These are phyloP conservation scores for Schizopygopsis malacanthus DNA, from an alignment of 2,797 vertebrate species.

Conservation along the genomic window DNA sequence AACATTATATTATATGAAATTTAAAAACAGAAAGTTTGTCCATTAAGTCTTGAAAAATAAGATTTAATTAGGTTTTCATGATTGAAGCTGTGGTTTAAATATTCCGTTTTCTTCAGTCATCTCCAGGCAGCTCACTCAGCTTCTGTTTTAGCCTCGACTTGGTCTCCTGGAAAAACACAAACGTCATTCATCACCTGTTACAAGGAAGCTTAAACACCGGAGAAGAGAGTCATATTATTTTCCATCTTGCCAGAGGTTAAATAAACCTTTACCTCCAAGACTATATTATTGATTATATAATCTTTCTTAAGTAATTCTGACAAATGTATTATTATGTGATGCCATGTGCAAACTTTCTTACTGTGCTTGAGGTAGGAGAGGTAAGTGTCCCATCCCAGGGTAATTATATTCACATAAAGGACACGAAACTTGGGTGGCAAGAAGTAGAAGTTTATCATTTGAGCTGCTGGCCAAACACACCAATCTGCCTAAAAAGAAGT, in stretches of 20 bases:
- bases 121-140: slow-evolving; percentile 13
- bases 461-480: slow-evolving; percentile 90
- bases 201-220: neutral
- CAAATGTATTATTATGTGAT: neutral
- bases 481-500: slow-evolving; percentile 83
- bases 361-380: slow-evolving; percentile 94
- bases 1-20: neutral
- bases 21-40: neutral
- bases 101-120: neutral
- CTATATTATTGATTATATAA: neutral
- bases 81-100: neutral
- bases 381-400: slow-evolving; percentile 93
- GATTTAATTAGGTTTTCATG: neutral
- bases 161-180: slow-evolving; percentile 38
- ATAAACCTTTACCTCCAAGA: neutral
- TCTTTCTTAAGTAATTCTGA: neutral
- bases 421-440: slow-evolving; percentile 86
- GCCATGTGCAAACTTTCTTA: slow-evolving; percentile 23
- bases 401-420: slow-evolving; percentile 89
- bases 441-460: slow-evolving; percentile 93
- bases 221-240: neutral
- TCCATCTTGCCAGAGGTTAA: neutral
- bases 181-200: neutral
- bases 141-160: neutral
- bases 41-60: neutral